Base-by-base conservation (phyloP, 2,888 invertebrate species). In the Lithophane leautieri region DNA sequence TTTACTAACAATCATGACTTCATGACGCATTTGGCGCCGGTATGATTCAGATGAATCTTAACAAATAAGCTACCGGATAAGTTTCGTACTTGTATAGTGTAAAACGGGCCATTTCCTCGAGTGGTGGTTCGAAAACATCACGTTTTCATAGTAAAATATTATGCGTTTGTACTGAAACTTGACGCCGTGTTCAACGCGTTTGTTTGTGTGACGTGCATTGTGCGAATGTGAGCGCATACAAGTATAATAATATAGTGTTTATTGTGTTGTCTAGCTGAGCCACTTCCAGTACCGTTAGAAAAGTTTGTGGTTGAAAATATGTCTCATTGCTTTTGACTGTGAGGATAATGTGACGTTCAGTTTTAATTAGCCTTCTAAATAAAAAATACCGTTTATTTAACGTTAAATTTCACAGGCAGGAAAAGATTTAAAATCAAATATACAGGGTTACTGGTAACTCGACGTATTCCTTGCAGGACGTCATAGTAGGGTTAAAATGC, bases 101-200 rank as follows among this genome's bases (percentile, higher is more conserved):
- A 81, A 82, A 81, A 81, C 70, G 81, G 80, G 75, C 73, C 73
- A 83, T 86, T 87, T 88, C 86, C 82, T 77, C 62, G 69, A 80
- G 80, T 81, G 76, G 72, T 61, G 8, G 67, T 81, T 70, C 66
- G 70, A 91, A 90, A 91, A 92, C 90, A 91, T 92, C 91, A 92
- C 92, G 92, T 91, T 91, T 91, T 87, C 89, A 89, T 87, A 90
- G 90, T 90, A 89, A 92, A 92, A 90, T 90, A 90, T 89, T 88
- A 87, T 83, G 83, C 84, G 88, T 90, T 89, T 87, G 84, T 85
- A 83, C 86, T 91, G 92, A 90, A 92, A 92, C 84, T 83, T 77
- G 88, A 92, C 80, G 82, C 91, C 88, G 73, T 83, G 84, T 88
- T 84, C 86, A 76, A 86, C 86, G 86, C 81, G 83, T 86, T 85